phyloP scores from a whole-genome alignment of 2,888 invertebrate species.

The Iselma pallidipennis region DNA sequence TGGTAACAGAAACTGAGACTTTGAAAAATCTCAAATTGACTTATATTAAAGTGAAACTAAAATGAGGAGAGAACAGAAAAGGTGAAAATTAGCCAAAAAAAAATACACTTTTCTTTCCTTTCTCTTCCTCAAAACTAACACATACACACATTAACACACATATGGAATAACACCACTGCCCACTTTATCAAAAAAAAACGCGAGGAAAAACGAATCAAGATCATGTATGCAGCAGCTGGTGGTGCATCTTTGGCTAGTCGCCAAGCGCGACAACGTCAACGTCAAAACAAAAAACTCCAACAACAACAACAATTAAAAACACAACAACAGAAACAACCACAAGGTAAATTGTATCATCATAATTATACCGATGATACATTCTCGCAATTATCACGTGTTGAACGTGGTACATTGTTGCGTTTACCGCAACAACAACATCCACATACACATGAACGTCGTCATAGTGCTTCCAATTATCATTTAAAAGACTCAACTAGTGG shows the following conservation, averaged over 20 bases:
- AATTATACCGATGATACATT: constrained; percentile 55
- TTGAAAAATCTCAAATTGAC: not conserved
- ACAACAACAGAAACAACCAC: constrained; percentile 51
- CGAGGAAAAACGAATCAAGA: constrained; percentile 27
- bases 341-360: constrained; percentile 60
- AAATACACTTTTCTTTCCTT: not conserved
- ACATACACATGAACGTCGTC: constrained; percentile 47
- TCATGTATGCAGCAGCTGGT: constrained; percentile 88
- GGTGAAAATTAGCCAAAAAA: too few species aligned
- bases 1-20: not conserved
- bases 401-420: constrained; percentile 53
- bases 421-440: constrained; percentile 34
- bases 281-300: constrained; percentile 57
- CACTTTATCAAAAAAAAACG: not conserved
- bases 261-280: constrained; percentile 68
- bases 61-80: not conserved
- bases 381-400: constrained; percentile 59
- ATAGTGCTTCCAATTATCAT: constrained; percentile 52
- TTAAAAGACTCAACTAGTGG: constrained; percentile 45
- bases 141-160: too few species aligned
- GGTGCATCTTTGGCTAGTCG: constrained; percentile 86
- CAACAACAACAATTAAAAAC: constrained; percentile 56
- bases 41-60: not conserved
- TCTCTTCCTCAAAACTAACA: not conserved
- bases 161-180: not conserved